Evolutionary conservation across 1,140 invertebrate genomes (phyloP).

Genomic region (Caenorhabditis latens): DNA sequence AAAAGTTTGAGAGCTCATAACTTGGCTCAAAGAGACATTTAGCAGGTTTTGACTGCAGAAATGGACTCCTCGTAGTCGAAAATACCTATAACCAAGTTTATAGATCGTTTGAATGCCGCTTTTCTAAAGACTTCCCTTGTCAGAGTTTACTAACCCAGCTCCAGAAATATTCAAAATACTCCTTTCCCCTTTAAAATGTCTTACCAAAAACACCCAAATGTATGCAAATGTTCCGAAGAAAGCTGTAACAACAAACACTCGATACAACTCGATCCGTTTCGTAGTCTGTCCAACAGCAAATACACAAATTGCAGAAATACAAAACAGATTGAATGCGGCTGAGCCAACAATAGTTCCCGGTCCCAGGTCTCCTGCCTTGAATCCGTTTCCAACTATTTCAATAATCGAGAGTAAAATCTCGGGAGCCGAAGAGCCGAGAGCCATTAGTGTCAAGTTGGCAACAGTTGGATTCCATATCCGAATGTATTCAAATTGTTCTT

Average conservation of each 20-base stretch:
- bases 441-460: slow-evolving; percentile 80
- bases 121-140: too few species aligned
- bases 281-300: slow-evolving; percentile 74
- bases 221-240: slow-evolving; percentile 80
- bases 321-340: slow-evolving; percentile 80
- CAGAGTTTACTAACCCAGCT: too few species aligned
- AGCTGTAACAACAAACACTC: slow-evolving; percentile 78
- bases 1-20: too few species aligned
- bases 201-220: slow-evolving; percentile 79
- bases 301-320: slow-evolving; percentile 76
- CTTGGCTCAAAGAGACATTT: too few species aligned
- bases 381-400: slow-evolving; percentile 78
- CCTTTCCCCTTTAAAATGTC: background rate
- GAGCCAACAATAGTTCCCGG: slow-evolving; percentile 80
- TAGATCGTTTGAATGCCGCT: too few species aligned
- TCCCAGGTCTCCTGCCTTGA: slow-evolving; percentile 70
- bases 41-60: too few species aligned
- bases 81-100: too few species aligned
- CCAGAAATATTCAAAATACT: too few species aligned
- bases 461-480: slow-evolving; percentile 81
- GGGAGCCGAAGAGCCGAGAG: slow-evolving; percentile 79
- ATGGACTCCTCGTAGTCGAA: too few species aligned
- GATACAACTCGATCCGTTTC: slow-evolving; percentile 61
- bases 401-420: slow-evolving; percentile 80
- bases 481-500: slow-evolving; percentile 63